Percentiles rank a stretch among this genome's conserved stretches.
Evolutionary conservation across 2,113 vertebrate species (phyloP).

Genomic region (Rana temporaria): DNA sequence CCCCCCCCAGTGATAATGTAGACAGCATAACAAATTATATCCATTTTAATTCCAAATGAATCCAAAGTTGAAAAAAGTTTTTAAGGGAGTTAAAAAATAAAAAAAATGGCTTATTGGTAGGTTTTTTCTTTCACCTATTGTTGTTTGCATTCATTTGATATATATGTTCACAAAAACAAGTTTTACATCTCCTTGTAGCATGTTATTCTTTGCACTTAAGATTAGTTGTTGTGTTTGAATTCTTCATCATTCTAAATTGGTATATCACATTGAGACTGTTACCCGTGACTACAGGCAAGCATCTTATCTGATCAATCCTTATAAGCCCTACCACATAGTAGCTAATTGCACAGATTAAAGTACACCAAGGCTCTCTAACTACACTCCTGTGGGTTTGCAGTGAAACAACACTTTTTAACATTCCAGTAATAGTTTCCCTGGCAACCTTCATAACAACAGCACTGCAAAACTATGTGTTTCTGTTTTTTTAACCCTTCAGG

Average conservation of each 20-base stretch:
- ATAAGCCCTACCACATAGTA: conserved; percentile 61
- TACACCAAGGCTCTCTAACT: conserved; percentile 70
- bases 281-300: conserved; percentile 57
- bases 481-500: conserved; percentile 83
- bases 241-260: conserved; percentile 34
- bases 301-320: conserved; percentile 57
- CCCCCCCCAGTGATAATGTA: no score
- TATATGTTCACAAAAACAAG: no score
- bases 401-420: conserved; percentile 79
- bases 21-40: no score
- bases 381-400: conserved; percentile 65
- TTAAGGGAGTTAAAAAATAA: no score
- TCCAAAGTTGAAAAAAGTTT: no score
- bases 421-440: conserved; percentile 78
- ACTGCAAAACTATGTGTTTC: conserved; percentile 69
- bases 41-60: no score
- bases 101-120: no score
- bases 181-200: neutral
- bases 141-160: no score
- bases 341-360: conserved; percentile 70
- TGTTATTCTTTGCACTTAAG: conserved; percentile 32
- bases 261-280: conserved; percentile 55
- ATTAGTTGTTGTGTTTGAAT: conserved; percentile 31
- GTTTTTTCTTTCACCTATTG: no score
- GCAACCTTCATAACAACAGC: conserved; percentile 79